Percentiles rank a stretch among this genome's conserved stretches.
These are phyloP conservation scores for Sterna hirundo DNA, from an alignment of 2,113 vertebrate genomes.

Conservation along the genomic window DNA sequence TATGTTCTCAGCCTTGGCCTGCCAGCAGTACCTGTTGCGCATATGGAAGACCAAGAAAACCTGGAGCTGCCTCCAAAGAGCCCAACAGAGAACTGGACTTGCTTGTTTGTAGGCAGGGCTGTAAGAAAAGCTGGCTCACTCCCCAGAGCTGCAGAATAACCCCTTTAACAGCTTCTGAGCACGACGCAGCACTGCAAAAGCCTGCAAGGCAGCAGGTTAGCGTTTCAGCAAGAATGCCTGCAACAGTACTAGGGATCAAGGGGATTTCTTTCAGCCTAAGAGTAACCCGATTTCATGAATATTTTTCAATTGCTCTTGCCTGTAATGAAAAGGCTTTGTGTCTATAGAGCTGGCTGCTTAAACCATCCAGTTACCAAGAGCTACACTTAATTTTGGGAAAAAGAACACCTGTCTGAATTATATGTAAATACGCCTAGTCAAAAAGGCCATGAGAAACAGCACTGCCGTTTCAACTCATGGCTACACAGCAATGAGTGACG, in stretches of 20 bases:
- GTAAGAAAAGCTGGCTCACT: constrained; percentile 22
- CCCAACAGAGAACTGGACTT: not conserved
- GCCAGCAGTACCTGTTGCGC: not conserved
- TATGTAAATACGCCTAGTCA: not conserved
- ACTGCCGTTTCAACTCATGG: not conserved
- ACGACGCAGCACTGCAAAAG: not conserved
- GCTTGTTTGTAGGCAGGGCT: not conserved
- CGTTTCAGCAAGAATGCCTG: not conserved
- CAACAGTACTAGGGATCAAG: not conserved
- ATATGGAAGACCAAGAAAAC: constrained; percentile 6
- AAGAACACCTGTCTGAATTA: not conserved
- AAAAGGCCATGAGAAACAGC: not conserved
- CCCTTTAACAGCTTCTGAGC: not conserved
- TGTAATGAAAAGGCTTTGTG: not conserved
- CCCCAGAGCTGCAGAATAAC: constrained; percentile 1
- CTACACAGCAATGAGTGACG: not conserved
- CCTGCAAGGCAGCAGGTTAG: not conserved
- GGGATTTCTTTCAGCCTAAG: not conserved
- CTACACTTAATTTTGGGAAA: not conserved
- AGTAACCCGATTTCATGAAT: not conserved
- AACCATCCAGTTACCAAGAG: not conserved
- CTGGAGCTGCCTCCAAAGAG: constrained; percentile 9
- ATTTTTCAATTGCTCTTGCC: not conserved
- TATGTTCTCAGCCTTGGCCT: constrained; percentile 23
- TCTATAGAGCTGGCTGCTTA: not conserved